A percentile compares a stretch with the other conserved stretches of the same genome.
Evolutionary conservation across 2,113 vertebrate species (phyloP).

Genomic region (Ageneiosus marmoratus): DNA sequence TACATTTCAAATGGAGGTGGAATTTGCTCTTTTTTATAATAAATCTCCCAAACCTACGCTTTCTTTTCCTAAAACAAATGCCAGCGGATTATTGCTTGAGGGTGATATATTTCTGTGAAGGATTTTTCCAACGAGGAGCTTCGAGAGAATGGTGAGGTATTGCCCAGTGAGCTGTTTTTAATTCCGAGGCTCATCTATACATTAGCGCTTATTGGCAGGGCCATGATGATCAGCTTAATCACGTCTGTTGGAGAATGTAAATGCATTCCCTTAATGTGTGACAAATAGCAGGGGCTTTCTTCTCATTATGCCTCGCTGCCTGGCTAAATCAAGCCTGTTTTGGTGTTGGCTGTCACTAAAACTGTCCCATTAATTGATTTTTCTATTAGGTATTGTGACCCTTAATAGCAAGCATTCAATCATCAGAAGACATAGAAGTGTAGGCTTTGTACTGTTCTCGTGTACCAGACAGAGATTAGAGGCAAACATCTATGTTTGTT

Average conservation of each 20-base stretch:
- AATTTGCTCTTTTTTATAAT: constrained; percentile 5
- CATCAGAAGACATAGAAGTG: not conserved
- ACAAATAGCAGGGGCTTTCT: constrained; percentile 35
- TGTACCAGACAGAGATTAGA: not conserved
- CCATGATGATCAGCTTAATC: constrained; percentile 50
- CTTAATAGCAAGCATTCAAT: not conserved
- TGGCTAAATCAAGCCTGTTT: constrained; percentile 24
- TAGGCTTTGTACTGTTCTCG: not conserved
- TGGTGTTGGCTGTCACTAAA: constrained; percentile 28
- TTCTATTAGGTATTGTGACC: not conserved
- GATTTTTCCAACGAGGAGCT: not conserved
- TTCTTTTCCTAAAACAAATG: constrained; percentile 26
- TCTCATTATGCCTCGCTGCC: not conserved
- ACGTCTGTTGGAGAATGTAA: constrained; percentile 44
- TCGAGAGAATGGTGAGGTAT: constrained; percentile 21
- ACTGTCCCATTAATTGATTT: constrained; percentile 35
- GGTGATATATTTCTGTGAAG: constrained; percentile 12
- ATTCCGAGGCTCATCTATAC: constrained; percentile 37
- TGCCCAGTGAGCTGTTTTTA: constrained; percentile 41
- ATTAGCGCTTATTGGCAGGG: constrained; percentile 37
- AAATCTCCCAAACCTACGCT: not conserved
- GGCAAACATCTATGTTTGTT: not conserved
- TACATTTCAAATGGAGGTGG: not conserved
- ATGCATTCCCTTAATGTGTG: constrained; percentile 44
- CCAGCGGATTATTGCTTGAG: constrained; percentile 16